These are phyloP conservation scores for Geopemphigus sp. DNA, from an alignment of 1,140 invertebrate genomes.

Conservation along the genomic window DNA sequence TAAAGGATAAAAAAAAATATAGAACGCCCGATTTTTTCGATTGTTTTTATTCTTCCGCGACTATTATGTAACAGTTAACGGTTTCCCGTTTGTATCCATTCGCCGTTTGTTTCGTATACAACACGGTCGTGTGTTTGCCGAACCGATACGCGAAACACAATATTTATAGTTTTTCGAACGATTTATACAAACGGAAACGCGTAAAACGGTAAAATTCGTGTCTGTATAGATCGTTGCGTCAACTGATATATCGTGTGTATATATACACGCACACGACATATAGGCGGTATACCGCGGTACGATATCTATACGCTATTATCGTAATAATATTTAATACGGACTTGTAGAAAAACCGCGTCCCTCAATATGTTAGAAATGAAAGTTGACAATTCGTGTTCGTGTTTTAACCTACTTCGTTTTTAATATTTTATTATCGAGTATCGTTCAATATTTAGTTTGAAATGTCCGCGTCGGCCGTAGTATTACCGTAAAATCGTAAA, in stretches of 20 bases:
- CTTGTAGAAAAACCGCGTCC: background rate
- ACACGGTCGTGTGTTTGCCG: too few relatives aligned
- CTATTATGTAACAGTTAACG: too few relatives aligned
- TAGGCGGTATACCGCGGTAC: background rate
- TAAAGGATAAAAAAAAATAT: background rate
- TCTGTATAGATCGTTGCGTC: too few relatives aligned
- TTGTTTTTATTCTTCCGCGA: too few relatives aligned
- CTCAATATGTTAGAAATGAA: background rate
- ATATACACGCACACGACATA: too few relatives aligned
- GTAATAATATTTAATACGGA: background rate
- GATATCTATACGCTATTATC: background rate
- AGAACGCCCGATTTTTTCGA: background rate
- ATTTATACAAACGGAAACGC: background rate
- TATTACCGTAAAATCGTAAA: background rate
- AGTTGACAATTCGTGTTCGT: background rate
- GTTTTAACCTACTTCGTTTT: background rate
- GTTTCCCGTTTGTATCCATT: too few relatives aligned
- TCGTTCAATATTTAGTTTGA: background rate
- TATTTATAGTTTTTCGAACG: background rate
- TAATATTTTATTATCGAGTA: background rate
- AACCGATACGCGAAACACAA: too few relatives aligned
- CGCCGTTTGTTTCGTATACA: too few relatives aligned
- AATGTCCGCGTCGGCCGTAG: background rate
- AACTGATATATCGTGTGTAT: too few relatives aligned
- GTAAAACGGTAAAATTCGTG: background rate